Percentiles rank a stretch among this genome's conserved stretches.
Evolutionary conservation across 2,797 vertebrate genomes (phyloP).

Genomic region (Sebastes aleutianus): DNA sequence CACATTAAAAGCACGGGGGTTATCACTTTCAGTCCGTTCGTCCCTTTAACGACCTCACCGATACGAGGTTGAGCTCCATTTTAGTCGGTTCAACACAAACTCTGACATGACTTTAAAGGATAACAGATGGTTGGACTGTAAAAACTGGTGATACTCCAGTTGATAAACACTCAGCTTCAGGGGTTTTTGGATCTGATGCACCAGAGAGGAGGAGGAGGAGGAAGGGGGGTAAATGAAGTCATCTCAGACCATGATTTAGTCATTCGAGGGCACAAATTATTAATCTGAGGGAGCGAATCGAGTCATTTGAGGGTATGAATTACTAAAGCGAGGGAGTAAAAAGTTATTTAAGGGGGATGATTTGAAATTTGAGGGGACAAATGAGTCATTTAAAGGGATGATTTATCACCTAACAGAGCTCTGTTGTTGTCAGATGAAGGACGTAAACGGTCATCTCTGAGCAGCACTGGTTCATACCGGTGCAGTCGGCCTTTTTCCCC

Average conservation of each 20-base stretch:
- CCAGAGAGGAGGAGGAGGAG: no score
- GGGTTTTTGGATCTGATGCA: not conserved
- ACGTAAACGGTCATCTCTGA: not conserved
- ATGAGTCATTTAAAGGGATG: not conserved
- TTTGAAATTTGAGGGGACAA: conserved; percentile 2
- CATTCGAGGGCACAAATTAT: conserved; percentile 8
- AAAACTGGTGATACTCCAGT: not conserved
- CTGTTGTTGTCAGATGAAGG: no score
- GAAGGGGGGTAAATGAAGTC: not conserved
- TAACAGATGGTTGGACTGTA: no score
- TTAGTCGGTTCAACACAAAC: no score
- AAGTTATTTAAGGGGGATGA: conserved; percentile 17
- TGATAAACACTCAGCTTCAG: not conserved
- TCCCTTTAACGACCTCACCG: no score
- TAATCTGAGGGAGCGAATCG: not conserved
- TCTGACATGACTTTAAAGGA: no score
- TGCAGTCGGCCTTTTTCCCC: no score
- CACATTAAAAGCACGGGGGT: not conserved
- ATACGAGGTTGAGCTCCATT: no score
- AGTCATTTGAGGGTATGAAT: conserved; percentile 3
- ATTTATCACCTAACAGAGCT: not conserved
- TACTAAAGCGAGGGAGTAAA: not conserved
- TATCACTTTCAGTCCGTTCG: no score
- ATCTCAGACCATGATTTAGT: conserved; percentile 7
- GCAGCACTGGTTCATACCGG: not conserved